These are phyloP conservation scores for Xestia xanthographa DNA, from an alignment of 2,888 invertebrate species.

Conservation along the genomic window DNA sequence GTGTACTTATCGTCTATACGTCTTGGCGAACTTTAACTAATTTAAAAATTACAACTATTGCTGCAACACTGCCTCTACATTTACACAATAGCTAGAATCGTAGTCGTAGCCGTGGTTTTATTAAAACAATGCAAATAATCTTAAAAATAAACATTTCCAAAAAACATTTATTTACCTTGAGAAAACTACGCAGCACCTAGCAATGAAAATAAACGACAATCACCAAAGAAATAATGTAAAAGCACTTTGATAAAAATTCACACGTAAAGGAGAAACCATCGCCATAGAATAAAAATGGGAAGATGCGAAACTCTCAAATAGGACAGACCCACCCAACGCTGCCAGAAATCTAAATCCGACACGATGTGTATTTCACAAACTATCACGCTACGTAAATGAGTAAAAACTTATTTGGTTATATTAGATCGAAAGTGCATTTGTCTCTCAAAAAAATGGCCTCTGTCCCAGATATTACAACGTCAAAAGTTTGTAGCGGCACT, in stretches of 20 bases:
- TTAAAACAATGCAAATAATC: slow-evolving; percentile 3
- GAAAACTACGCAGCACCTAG: slow-evolving; percentile 30
- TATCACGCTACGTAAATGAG: neutral
- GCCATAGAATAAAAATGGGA: slow-evolving; percentile 1
- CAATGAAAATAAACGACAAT: slow-evolving; percentile 66
- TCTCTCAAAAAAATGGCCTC: neutral
- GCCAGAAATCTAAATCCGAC: neutral
- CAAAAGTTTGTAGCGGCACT: too few species aligned
- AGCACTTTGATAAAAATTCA: slow-evolving; percentile 60
- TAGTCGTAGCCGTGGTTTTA: neutral
- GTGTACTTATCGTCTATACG: too few species aligned
- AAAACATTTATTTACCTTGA: slow-evolving; percentile 3
- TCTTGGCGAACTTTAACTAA: too few species aligned
- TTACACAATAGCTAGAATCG: neutral
- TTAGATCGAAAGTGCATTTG: neutral
- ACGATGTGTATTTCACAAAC: neutral
- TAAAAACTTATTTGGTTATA: neutral
- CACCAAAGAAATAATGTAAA: slow-evolving; percentile 54
- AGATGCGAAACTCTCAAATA: slow-evolving; percentile 8
- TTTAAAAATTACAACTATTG: neutral
- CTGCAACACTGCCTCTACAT: neutral
- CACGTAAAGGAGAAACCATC: slow-evolving; percentile 30
- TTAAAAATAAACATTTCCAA: neutral
- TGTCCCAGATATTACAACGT: neutral
- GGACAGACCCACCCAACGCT: neutral